A percentile compares a stretch with the other conserved stretches of the same genome.
Conservation (phyloP, 2,797 vertebrate species). For the Anguilla marmorata region DNA sequence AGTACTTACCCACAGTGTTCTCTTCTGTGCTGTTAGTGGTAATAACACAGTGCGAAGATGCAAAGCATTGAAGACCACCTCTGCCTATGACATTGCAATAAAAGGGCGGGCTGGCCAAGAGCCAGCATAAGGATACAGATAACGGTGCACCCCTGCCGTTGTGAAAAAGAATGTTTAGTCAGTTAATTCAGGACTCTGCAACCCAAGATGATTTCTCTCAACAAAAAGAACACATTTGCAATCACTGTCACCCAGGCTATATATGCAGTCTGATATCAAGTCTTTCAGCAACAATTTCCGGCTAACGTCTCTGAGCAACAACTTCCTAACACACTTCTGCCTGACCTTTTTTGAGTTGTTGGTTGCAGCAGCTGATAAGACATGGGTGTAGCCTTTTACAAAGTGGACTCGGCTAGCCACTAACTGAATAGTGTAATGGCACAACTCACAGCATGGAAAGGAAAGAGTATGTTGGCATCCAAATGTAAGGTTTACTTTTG, state of each 20-base stretch:
- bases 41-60: not conserved
- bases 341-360: not conserved
- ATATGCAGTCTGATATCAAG: not conserved
- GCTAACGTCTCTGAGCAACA: not conserved
- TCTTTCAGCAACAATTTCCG: not conserved
- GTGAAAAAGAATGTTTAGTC: slow-evolving; percentile 31
- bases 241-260: not conserved
- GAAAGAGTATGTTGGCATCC: not conserved
- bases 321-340: not conserved
- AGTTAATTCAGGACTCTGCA: slow-evolving; percentile 22
- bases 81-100: slow-evolving; percentile 56
- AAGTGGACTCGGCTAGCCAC: not conserved
- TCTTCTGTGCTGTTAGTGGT: not conserved
- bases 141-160: slow-evolving; percentile 13
- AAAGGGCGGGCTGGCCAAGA: slow-evolving; percentile 55
- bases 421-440: not conserved
- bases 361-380: not conserved
- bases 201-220: not conserved
- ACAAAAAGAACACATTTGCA: slow-evolving; percentile 2
- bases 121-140: slow-evolving; percentile 12
- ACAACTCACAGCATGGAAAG: not conserved
- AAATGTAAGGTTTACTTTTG: not conserved
- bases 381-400: not conserved
- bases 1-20: slow-evolving; percentile 28
- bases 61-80: slow-evolving; percentile 58